A percentile compares a stretch with the other conserved stretches of the same genome.
Evolutionary conservation across 2,888 invertebrate species (phyloP).

Genomic region (Drosophila cracens): DNA sequence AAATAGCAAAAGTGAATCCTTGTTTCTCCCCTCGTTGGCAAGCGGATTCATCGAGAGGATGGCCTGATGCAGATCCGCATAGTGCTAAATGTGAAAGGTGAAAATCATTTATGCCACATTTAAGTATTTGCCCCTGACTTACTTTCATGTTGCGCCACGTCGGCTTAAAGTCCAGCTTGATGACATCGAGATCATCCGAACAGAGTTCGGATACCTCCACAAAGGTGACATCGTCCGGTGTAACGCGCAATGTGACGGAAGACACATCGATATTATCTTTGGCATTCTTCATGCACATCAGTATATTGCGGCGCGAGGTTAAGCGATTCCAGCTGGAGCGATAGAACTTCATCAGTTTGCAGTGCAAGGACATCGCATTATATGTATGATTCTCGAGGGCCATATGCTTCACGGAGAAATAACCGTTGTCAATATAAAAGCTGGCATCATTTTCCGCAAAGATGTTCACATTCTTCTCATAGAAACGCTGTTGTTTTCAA

Average conservation of each 20-base stretch:
- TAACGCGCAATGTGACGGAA: conserved; percentile 64
- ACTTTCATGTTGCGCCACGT: conserved; percentile 83
- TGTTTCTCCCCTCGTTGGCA: conserved; percentile 60
- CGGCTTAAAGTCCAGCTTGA: conserved; percentile 68
- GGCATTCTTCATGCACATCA: conserved; percentile 69
- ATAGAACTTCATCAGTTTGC: conserved; percentile 74
- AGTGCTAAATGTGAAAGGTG: conserved; percentile 51
- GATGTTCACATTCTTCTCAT: conserved; percentile 77
- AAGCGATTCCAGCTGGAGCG: conserved; percentile 82
- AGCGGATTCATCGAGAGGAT: conserved; percentile 68
- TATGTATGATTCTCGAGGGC: conserved; percentile 80
- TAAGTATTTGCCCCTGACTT: conserved; percentile 17
- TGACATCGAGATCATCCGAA: conserved; percentile 68
- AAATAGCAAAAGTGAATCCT: conserved; percentile 61
- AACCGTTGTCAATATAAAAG: conserved; percentile 80
- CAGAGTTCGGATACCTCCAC: conserved; percentile 80
- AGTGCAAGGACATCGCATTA: conserved; percentile 74
- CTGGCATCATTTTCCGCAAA: conserved; percentile 81
- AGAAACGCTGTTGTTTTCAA: conserved; percentile 58
- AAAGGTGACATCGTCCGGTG: conserved; percentile 78
- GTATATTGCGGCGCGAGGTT: conserved; percentile 74
- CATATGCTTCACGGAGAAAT: conserved; percentile 79
- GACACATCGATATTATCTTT: conserved; percentile 48
- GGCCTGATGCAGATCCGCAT: conserved; percentile 79
- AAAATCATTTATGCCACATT: too few relatives aligned